Percentiles rank a stretch among this genome's conserved stretches.
phyloP scores from a whole-genome alignment of 2,888 invertebrate genomes.

The Dichetophora obliterata region DNA sequence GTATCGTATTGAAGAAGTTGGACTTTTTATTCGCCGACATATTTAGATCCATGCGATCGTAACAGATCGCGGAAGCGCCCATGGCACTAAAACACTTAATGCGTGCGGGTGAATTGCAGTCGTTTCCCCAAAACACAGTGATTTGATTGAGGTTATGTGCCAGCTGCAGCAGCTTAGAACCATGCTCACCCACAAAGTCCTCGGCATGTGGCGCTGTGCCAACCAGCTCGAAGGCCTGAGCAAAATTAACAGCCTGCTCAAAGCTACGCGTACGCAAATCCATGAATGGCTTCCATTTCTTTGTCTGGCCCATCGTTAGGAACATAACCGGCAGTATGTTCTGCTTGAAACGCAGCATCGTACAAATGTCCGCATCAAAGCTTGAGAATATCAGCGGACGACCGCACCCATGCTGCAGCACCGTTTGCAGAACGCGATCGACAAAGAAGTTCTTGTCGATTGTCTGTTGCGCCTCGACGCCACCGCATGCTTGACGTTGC shows the following conservation, averaged over 20 bases:
- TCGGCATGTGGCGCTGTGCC: constrained; percentile 95
- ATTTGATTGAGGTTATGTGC: constrained; percentile 85
- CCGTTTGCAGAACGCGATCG: constrained; percentile 85
- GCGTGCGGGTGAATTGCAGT: constrained; percentile 87
- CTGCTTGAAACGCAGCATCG: constrained; percentile 94
- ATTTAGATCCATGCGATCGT: constrained; percentile 84
- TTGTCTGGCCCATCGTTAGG: constrained; percentile 71
- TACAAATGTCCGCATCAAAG: constrained; percentile 96
- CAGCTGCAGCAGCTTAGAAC: constrained; percentile 76
- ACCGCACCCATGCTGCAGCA: constrained; percentile 82
- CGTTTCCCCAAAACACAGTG: constrained; percentile 97
- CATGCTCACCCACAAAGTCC: constrained; percentile 82
- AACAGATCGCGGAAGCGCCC: constrained; percentile 95
- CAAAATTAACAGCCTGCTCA: constrained; percentile 85
- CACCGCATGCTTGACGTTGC: constrained; percentile 86
- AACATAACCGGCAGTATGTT: constrained; percentile 97
- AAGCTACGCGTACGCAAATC: constrained; percentile 87
- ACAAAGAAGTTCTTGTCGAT: constrained; percentile 94
- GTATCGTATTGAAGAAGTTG: constrained; percentile 60
- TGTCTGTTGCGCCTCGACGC: constrained; percentile 83
- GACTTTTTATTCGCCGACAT: constrained; percentile 58
- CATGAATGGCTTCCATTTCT: constrained; percentile 77
- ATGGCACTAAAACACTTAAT: constrained; percentile 87
- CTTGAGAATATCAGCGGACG: constrained; percentile 93
- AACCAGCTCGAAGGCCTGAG: constrained; percentile 84